Evolutionary conservation across 2,888 invertebrate species (phyloP).

Genomic region (Podotricha telesiphe): DNA sequence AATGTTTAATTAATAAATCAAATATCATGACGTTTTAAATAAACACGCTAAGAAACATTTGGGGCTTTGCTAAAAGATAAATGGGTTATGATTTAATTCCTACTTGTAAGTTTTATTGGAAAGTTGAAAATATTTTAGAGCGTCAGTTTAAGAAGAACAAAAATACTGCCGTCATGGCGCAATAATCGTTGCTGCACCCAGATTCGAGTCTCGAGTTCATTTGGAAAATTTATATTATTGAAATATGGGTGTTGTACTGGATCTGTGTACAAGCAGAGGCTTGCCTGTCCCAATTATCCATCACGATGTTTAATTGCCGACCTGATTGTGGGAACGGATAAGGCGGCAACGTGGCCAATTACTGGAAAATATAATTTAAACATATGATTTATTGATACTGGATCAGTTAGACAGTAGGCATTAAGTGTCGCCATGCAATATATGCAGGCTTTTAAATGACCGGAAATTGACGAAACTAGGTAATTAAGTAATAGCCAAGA

Average conservation of each 20-base stretch:
- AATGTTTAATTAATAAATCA: constrained; percentile 46
- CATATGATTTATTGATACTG: too few relatives aligned
- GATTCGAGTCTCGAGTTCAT: not conserved
- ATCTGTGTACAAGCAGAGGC: too few relatives aligned
- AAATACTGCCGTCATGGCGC: not conserved
- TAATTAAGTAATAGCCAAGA: too few relatives aligned
- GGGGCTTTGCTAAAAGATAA: constrained; percentile 60
- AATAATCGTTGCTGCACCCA: not conserved
- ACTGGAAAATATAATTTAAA: too few relatives aligned
- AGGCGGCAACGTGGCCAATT: too few relatives aligned
- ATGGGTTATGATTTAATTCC: constrained; percentile 44
- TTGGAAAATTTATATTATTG: not conserved
- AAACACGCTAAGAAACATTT: constrained; percentile 59
- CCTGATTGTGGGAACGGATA: too few relatives aligned
- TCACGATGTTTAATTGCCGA: too few relatives aligned
- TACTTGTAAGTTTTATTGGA: constrained; percentile 26
- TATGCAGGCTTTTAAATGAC: too few relatives aligned
- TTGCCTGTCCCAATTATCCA: too few relatives aligned
- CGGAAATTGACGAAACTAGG: too few relatives aligned
- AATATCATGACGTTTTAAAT: constrained; percentile 54
- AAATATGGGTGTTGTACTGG: not conserved
- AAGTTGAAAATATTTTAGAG: not conserved
- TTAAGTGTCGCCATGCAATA: too few relatives aligned
- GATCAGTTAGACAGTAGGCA: too few relatives aligned
- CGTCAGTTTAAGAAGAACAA: not conserved